phyloP scores from a whole-genome alignment of 2,888 invertebrate species.

The Carabus problematicus region DNA sequence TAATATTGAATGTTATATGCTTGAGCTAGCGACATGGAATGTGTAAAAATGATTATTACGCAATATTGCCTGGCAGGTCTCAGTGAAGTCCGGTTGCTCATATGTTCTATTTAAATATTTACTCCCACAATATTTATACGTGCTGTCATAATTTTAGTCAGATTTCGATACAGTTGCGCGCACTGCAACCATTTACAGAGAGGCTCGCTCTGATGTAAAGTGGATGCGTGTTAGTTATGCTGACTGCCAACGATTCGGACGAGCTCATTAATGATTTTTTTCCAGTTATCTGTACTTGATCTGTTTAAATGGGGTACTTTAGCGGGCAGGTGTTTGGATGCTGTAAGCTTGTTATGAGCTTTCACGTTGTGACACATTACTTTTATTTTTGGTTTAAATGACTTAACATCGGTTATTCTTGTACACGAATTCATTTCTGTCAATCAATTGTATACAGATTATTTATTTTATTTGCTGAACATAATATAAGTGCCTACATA shows the following conservation, averaged over 20 bases:
- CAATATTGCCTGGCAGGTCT: slow-evolving; percentile 26
- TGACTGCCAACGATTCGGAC: slow-evolving; percentile 10
- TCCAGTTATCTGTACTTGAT: neutral
- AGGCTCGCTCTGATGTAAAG: slow-evolving; percentile 4
- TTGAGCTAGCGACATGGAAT: slow-evolving; percentile 10
- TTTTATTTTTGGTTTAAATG: neutral
- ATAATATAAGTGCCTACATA: too few relatives aligned
- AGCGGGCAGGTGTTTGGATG: too few relatives aligned
- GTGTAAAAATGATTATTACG: slow-evolving; percentile 25
- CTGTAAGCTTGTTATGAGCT: too few relatives aligned
- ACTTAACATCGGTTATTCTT: neutral
- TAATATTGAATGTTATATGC: neutral
- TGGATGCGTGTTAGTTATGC: slow-evolving; percentile 22
- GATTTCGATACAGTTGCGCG: slow-evolving; percentile 11
- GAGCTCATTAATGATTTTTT: slow-evolving; percentile 27
- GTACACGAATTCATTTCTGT: neutral
- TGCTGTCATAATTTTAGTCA: slow-evolving; percentile 31
- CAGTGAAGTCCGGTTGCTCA: slow-evolving; percentile 6
- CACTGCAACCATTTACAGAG: slow-evolving; percentile 13
- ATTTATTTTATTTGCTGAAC: slow-evolving; percentile 1
- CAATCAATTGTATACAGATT: neutral
- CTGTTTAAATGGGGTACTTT: too few relatives aligned
- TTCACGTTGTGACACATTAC: neutral
- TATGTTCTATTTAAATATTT: slow-evolving; percentile 31
- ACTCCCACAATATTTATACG: slow-evolving; percentile 33